These are phyloP conservation scores for Balanococcus diminutus DNA, from an alignment of 2,888 invertebrate species.

Conservation along the genomic window DNA sequence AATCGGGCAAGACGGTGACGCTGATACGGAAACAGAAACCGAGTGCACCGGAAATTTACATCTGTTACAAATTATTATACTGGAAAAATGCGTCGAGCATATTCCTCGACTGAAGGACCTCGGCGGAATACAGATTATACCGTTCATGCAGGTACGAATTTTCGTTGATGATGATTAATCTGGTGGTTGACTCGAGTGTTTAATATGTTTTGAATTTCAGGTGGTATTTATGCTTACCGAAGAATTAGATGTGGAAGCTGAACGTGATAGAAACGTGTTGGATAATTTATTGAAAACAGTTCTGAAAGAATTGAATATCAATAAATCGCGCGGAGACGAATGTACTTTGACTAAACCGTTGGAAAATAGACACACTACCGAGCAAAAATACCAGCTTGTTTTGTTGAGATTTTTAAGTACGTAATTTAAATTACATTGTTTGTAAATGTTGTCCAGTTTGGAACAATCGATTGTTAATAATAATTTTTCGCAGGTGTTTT, in stretches of 20 bases:
- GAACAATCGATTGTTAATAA: not conserved
- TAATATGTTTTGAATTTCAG: not conserved
- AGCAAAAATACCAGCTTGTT: slow-evolving; percentile 69
- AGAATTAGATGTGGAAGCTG: slow-evolving; percentile 85
- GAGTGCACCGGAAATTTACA: slow-evolving; percentile 67
- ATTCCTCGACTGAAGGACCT: slow-evolving; percentile 76
- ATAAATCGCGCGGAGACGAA: slow-evolving; percentile 63
- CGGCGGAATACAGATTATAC: slow-evolving; percentile 85
- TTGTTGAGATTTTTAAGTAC: slow-evolving; percentile 83
- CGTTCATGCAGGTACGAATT: slow-evolving; percentile 81
- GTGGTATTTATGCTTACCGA: slow-evolving; percentile 86
- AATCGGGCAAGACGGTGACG: slow-evolving; percentile 57
- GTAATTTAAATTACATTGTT: slow-evolving; percentile 62
- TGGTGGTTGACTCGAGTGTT: not conserved
- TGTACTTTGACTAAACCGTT: slow-evolving; percentile 42
- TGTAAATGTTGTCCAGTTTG: not conserved
- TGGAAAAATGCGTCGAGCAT: slow-evolving; percentile 78
- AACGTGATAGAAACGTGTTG: slow-evolving; percentile 77
- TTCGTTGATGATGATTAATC: not conserved
- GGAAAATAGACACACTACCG: slow-evolving; percentile 33
- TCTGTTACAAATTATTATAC: slow-evolving; percentile 71
- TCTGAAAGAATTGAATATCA: slow-evolving; percentile 74
- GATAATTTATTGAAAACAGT: slow-evolving; percentile 76
- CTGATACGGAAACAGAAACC: slow-evolving; percentile 62
- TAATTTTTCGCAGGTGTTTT: not conserved